Evolutionary conservation across 2,888 invertebrate species (phyloP), one percentile per base, ranked within the genome.

Genomic region (Phragmatobia fuliginosa): DNA sequence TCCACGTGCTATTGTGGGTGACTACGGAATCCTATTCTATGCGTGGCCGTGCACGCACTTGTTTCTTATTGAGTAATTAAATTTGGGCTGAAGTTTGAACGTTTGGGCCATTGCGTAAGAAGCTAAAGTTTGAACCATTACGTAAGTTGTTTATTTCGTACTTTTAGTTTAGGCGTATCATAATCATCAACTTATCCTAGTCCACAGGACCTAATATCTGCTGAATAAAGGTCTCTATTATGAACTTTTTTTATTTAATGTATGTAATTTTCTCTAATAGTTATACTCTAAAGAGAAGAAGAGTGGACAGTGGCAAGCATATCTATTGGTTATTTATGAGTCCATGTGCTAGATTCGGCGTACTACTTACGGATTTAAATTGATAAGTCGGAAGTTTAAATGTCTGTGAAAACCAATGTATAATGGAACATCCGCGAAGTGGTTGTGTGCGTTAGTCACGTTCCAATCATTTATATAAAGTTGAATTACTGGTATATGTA

Each of bases 311-410:
- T 41, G 62, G 38, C 38, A 62, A 72, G 65, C 62, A 62, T 80
- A 75, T 80, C 70, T 74, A 72, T 80, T 70, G 70, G 63, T 76
- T 77, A 79, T 80, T 76, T 81, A 79, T 28, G 56, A 25, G 52
- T 14, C n/a, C 70, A 73, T 73, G 80, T 80, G 64, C 80, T 70
- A 77, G 71, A 80, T 80, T 56, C 66, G 65, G 36, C 67, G 79
- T 74, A 72, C 77, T 77, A 81, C 79, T 79, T 79, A 78, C 78
- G 72, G 72, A 80, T 80, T 77, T 79, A 82, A 79, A 79, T 70
- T 76, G 79, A 77, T 79, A 75, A 68, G 67, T 68, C 79, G 81
- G 79, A 80, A 81, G 80, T 79, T 56, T 72, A 45, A 71, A 59
- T 74, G 66, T 70, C 62, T 67, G 63, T 72, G 68, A 68, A 62